Conservation (phyloP, 2,113 vertebrate species). For the Colius striatus region DNA sequence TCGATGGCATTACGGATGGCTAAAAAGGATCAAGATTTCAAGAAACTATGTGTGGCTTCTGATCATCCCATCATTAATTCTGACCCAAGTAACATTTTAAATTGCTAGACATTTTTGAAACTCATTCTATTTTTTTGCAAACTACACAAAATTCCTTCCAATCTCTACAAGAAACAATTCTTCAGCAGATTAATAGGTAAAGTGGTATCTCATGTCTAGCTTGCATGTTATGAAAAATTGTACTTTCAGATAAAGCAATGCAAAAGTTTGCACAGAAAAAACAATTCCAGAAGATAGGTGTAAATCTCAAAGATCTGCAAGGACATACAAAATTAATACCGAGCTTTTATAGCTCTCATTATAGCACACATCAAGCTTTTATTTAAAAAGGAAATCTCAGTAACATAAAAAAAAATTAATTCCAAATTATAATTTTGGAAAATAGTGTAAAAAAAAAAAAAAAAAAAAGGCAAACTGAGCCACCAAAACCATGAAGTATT, state of each 20-base stretch:
- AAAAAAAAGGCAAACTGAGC: neutral
- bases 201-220: neutral
- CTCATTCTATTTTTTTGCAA: neutral
- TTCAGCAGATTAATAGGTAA: neutral
- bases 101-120: neutral
- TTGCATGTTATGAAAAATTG: neutral
- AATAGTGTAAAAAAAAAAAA: too few species aligned
- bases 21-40: neutral
- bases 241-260: neutral
- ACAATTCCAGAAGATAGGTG: neutral
- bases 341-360: neutral
- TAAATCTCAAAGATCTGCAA: neutral
- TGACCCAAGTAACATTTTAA: neutral
- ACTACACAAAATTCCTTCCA: neutral
- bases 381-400: neutral
- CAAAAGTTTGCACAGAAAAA: neutral
- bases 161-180: neutral
- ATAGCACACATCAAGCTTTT: neutral
- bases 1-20: neutral
- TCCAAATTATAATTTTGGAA: neutral
- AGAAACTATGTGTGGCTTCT: neutral
- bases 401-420: neutral
- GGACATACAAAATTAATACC: neutral
- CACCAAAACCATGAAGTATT: neutral
- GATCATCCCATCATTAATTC: neutral